Evolutionary conservation across 53 echinoderm and acorn worm genomes (phyloP).

Genomic region (Patiria pectinifera): DNA sequence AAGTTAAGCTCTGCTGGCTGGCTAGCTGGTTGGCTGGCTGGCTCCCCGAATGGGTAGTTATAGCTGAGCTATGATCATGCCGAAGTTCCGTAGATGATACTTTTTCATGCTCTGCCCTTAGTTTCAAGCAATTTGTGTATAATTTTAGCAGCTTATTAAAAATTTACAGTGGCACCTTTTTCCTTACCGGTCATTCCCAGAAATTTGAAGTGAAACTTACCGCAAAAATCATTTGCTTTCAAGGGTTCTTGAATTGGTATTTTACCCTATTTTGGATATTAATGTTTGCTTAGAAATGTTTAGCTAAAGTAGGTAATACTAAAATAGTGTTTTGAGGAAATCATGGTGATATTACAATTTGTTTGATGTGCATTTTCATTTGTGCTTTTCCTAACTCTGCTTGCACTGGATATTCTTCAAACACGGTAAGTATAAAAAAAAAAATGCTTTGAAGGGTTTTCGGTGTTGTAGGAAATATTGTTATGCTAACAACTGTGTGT

Average conservation of each 20-base stretch:
- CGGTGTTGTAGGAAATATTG: neutral
- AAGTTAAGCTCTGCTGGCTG: too few species aligned
- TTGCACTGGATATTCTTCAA: conserved; percentile 8
- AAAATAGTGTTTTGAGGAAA: neutral
- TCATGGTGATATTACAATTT: neutral
- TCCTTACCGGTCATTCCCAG: too few species aligned
- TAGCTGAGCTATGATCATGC: too few species aligned
- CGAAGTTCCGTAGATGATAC: too few species aligned
- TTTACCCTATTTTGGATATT: neutral
- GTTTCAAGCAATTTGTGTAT: neutral
- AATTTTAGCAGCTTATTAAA: neutral
- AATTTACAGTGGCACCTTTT: too few species aligned
- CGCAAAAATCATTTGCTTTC: neutral
- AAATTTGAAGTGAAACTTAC: neutral
- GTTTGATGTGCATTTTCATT: conserved; percentile 23
- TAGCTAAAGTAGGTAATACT: neutral
- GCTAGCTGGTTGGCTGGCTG: too few species aligned
- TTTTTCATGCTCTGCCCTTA: too few species aligned
- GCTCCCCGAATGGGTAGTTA: too few species aligned
- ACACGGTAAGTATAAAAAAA: conserved; percentile 32
- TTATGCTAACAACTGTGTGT: neutral
- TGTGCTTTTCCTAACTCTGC: conserved; percentile 29
- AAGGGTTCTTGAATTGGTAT: neutral
- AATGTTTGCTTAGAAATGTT: neutral
- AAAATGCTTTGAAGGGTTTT: neutral